Evolutionary conservation across 2,113 vertebrate species (phyloP).

Genomic region (Bufo gargarizans): DNA sequence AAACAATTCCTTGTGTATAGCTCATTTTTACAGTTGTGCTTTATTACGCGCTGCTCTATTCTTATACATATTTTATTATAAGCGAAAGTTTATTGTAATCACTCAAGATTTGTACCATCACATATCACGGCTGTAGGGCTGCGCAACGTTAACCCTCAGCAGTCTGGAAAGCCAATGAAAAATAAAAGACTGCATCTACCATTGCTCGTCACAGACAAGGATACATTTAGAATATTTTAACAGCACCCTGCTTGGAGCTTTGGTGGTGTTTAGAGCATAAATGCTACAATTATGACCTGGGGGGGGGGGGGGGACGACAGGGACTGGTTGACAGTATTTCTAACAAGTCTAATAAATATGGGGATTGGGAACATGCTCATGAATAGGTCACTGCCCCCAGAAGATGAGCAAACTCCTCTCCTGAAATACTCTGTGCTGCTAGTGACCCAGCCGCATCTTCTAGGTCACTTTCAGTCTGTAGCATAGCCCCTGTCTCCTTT

Average conservation of each 20-base stretch:
- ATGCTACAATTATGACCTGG: background rate
- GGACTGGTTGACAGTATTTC: background rate
- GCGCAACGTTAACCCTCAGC: background rate
- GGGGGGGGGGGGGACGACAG: rapidly evolving
- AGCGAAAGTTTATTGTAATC: slow-evolving; percentile 12
- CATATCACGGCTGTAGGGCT: background rate
- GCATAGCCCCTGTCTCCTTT: too few relatives aligned
- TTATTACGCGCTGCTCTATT: slow-evolving; percentile 29
- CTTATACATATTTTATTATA: slow-evolving; percentile 49
- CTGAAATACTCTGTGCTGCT: background rate
- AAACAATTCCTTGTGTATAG: slow-evolving; percentile 42
- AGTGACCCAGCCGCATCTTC: too few relatives aligned
- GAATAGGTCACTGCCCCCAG: too few relatives aligned
- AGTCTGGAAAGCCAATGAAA: background rate
- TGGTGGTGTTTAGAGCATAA: background rate
- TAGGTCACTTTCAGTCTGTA: too few relatives aligned
- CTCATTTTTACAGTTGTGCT: slow-evolving; percentile 37
- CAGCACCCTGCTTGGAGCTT: background rate
- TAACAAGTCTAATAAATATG: background rate
- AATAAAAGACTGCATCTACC: background rate
- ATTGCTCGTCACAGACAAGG: background rate
- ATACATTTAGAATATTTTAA: background rate
- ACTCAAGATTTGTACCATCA: background rate
- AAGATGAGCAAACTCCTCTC: background rate
- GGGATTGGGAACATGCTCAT: too few relatives aligned